Conservation (phyloP, 2,888 invertebrate species). For the Helleia helle region DNA sequence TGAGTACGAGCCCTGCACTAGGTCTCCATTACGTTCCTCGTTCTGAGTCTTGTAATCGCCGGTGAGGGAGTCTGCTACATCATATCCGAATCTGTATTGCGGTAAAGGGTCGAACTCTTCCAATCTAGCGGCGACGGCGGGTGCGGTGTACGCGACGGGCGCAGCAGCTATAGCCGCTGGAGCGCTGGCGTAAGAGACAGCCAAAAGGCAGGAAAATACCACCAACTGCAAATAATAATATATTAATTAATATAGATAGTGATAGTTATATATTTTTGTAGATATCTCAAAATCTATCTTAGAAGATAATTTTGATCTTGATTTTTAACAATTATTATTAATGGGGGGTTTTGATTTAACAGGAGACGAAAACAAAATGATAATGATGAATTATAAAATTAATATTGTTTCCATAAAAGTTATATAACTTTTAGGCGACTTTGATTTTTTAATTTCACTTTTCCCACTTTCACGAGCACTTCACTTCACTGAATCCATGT, state of each 20-base stretch:
- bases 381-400: no score
- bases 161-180: constrained; percentile 39
- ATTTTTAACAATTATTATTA: no score
- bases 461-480: background rate
- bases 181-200: constrained; percentile 45
- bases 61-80: constrained; percentile 56
- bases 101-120: constrained; percentile 71
- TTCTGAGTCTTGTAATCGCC: constrained; percentile 62
- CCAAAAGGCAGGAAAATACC: constrained; percentile 53
- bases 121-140: constrained; percentile 42
- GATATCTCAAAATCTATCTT: no score
- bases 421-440: no score
- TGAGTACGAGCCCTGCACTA: constrained; percentile 64
- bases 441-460: background rate
- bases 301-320: no score
- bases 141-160: constrained; percentile 32
- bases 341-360: no score
- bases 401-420: no score
- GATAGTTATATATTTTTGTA: no score
- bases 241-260: no score
- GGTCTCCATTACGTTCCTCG: constrained; percentile 70
- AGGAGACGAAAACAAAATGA: no score
- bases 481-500: background rate
- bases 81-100: constrained; percentile 68
- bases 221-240: constrained; percentile 45